Evolutionary conservation across 2,797 vertebrate species (phyloP).

Genomic region (Phataginus tricuspis): DNA sequence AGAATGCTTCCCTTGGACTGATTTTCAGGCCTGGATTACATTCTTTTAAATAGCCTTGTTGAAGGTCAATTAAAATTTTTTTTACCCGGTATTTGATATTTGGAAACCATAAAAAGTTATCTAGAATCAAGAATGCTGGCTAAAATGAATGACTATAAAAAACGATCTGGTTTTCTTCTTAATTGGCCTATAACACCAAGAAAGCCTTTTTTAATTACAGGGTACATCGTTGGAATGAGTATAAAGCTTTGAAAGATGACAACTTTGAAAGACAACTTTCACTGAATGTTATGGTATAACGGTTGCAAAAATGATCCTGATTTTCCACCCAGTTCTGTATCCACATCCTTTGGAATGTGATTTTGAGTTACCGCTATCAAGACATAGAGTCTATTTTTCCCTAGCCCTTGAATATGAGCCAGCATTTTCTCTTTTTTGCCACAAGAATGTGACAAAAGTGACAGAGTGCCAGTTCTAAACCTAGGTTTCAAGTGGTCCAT

Average conservation of each 20-base stretch:
- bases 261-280: not conserved
- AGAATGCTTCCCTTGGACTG: constrained; percentile 34
- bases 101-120: constrained; percentile 52
- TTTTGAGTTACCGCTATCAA: not conserved
- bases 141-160: constrained; percentile 19
- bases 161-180: not conserved
- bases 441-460: not conserved
- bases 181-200: not conserved
- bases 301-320: not conserved
- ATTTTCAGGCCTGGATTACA: constrained; percentile 50
- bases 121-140: constrained; percentile 3
- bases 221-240: not conserved
- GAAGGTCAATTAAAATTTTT: constrained; percentile 42
- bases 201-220: not conserved
- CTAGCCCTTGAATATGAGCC: not conserved
- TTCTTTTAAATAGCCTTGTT: constrained; percentile 44
- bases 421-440: not conserved
- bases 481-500: not conserved
- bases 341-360: not conserved
- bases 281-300: not conserved
- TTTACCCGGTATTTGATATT: constrained; percentile 54
- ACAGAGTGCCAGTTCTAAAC: not conserved
- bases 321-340: not conserved
- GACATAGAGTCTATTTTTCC: not conserved
- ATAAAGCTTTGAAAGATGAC: not conserved